phyloP scores from a whole-genome alignment of 2,797 vertebrate genomes.

The Danio jaintianensis region DNA sequence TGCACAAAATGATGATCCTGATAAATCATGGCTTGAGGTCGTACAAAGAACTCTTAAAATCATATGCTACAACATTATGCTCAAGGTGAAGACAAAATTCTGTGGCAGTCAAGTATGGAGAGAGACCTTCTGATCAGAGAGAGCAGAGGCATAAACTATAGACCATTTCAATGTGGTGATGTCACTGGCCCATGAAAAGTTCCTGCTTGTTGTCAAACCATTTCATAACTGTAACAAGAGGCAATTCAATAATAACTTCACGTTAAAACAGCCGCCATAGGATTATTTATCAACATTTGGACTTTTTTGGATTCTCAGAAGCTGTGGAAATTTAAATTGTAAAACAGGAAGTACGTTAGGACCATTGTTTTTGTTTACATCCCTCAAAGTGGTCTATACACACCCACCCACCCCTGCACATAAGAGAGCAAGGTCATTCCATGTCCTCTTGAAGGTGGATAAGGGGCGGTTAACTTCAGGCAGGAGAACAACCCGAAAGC shows the following conservation, averaged over 20 bases:
- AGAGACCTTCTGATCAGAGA: not conserved
- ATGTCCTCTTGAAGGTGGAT: slow-evolving; percentile 65
- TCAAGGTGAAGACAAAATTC: slow-evolving; percentile 4
- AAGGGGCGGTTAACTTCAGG: slow-evolving; percentile 42
- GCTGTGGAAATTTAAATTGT: too few species aligned
- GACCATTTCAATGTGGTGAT: too few species aligned
- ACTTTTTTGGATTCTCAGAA: too few species aligned
- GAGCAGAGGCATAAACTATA: slow-evolving; percentile 5
- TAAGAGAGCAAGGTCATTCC: slow-evolving; percentile 72
- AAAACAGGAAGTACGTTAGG: too few species aligned
- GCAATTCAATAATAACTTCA: too few species aligned
- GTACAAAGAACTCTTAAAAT: not conserved
- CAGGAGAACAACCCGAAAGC: slow-evolving; percentile 59
- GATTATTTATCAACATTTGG: too few species aligned
- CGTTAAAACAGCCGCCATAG: too few species aligned
- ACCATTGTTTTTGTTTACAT: too few species aligned
- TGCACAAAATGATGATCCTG: not conserved
- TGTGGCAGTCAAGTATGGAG: slow-evolving; percentile 12
- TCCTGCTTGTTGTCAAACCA: too few species aligned
- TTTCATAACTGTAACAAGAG: too few species aligned
- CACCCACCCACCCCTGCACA: slow-evolving; percentile 19
- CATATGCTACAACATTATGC: not conserved
- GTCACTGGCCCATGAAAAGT: too few species aligned
- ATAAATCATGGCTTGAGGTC: not conserved
- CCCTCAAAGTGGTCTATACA: too few species aligned